Evolutionary conservation across 2,797 vertebrate genomes (phyloP), one percentile per base, ranked within the genome.

Genomic region (Enteromius afrohamiltoni): DNA sequence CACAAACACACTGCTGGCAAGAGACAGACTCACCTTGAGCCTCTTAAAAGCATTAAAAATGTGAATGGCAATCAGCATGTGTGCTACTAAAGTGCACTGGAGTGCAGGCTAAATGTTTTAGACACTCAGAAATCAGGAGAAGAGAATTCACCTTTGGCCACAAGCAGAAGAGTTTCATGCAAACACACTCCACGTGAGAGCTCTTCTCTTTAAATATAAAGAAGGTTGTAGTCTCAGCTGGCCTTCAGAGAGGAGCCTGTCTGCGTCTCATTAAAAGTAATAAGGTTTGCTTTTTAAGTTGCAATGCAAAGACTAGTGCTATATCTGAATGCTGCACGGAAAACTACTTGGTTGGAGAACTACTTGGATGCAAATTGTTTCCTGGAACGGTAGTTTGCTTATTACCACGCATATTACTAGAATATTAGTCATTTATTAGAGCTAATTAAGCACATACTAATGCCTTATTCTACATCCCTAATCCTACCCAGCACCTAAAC

Each of bases 201-300:
- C 76, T 6, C 26, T 65, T 16, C 23, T 47, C 60, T 78, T 78
- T 47, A 78, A 78, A 78, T 67, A 78, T 78, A 65, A 31, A 78
- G 16, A 65, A 37, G 77, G n/a, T 11, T 79, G 51, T 64, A 14
- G 58, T 26, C 51, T 53, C 69, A 70, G 19, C 68, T 47, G 29
- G 37, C 65, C 37, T 47, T 74, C 9, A 9, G 17, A 74, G 47
- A 51, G 17, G 49, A 74, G 29, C 51, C 31, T 75, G 26, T 65
- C 42, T 65, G 8, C 42, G 67, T 67, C 26, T 67, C 77, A 78
- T 78, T 78, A 78, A 78, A 78, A 67, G 19, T 34, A 49, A 67
- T 49, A 51, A 34, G 42, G 40, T 7, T 65, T 71, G 49, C 69
- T 26, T 29, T 73, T 29, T 69, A 69, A 21, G 34, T 17, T n/a